Percentiles rank a stretch among this genome's conserved stretches.
Conservation (phyloP, 1,140 invertebrate genomes). For the Bombus affinis region DNA sequence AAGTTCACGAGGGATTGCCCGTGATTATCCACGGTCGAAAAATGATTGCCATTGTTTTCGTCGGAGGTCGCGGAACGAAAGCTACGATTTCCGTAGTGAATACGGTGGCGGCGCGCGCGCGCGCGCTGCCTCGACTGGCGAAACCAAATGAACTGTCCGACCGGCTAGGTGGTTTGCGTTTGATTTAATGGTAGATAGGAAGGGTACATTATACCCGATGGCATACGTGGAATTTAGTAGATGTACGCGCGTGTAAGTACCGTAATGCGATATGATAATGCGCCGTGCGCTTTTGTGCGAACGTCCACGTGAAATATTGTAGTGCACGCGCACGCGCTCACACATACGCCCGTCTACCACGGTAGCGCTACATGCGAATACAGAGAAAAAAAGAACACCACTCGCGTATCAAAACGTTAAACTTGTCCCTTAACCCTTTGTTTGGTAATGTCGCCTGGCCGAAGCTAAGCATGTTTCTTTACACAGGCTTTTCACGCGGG, state of each 20-base stretch:
- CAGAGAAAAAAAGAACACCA: not conserved
- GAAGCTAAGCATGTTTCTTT: not conserved
- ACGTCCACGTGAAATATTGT: constrained; percentile 49
- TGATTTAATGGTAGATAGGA: constrained; percentile 54
- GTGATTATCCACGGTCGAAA: not conserved
- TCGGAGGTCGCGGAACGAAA: not conserved
- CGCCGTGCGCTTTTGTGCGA: constrained; percentile 45
- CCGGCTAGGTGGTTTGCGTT: constrained; percentile 39
- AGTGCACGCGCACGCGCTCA: not conserved
- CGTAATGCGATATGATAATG: constrained; percentile 57
- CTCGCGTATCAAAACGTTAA: constrained; percentile 30
- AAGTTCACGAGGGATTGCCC: not conserved
- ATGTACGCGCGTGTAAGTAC: constrained; percentile 53
- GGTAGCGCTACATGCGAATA: not conserved
- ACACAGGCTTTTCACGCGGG: not conserved
- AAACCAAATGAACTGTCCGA: constrained; percentile 29
- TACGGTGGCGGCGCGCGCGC: too few species aligned
- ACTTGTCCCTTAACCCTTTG: constrained; percentile 23
- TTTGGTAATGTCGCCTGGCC: not conserved
- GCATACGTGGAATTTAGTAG: constrained; percentile 51
- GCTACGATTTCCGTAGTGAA: not conserved
- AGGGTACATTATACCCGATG: constrained; percentile 47
- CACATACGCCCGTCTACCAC: not conserved
- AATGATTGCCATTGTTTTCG: not conserved
- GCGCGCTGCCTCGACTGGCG: not conserved